Conservation (phyloP, 1,140 invertebrate genomes). For the Musca domestica region DNA sequence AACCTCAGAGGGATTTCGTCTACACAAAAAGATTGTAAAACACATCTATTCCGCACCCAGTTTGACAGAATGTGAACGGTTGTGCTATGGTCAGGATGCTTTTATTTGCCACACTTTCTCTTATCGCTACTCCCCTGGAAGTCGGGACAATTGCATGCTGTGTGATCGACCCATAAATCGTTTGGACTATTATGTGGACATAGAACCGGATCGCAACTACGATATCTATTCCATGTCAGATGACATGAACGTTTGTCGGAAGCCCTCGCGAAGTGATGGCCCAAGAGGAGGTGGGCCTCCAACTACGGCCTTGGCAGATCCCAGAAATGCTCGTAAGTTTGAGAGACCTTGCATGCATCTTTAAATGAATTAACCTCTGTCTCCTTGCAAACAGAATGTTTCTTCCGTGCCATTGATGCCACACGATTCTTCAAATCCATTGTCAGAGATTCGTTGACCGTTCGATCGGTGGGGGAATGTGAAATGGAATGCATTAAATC, state of each 20-base stretch:
- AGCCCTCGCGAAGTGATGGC: conserved; percentile 36
- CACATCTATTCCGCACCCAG: conserved; percentile 64
- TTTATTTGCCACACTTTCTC: conserved; percentile 74
- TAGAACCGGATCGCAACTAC: conserved; percentile 72
- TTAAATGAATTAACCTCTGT: conserved; percentile 31
- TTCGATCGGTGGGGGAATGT: conserved; percentile 70
- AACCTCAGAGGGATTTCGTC: conserved; percentile 68
- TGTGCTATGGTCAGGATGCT: conserved; percentile 68
- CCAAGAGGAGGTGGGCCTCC: background rate
- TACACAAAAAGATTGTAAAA: conserved; percentile 64
- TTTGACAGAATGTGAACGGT: conserved; percentile 70
- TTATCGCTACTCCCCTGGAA: conserved; percentile 59
- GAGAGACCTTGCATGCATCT: background rate
- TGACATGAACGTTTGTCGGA: conserved; percentile 57
- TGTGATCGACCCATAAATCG: conserved; percentile 66
- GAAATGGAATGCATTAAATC: conserved; percentile 70
- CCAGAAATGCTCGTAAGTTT: conserved; percentile 48
- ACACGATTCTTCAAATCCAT: conserved; percentile 63
- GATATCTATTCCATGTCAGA: conserved; percentile 73
- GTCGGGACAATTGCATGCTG: conserved; percentile 71
- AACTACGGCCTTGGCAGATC: conserved; percentile 45
- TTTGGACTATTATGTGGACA: conserved; percentile 70
- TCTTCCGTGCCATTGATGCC: conserved; percentile 73
- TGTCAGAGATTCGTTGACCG: conserved; percentile 63
- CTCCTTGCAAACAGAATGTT: conserved; percentile 65